Conservation (phyloP, 2,113 vertebrate genomes). For the Symphodus melops region DNA sequence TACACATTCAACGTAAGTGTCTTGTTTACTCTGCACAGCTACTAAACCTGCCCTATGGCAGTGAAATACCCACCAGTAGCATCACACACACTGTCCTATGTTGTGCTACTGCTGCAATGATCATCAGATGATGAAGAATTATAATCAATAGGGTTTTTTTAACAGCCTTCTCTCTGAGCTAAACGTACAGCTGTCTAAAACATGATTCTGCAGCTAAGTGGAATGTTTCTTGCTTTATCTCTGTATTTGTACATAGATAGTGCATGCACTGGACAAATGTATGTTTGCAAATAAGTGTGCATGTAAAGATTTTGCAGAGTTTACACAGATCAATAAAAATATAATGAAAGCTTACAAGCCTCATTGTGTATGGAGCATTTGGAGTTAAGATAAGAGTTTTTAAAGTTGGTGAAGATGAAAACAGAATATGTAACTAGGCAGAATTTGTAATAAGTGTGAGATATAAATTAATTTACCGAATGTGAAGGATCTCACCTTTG, state of each 20-base stretch:
- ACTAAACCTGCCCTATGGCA: conserved; percentile 37
- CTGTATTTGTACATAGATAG: conserved; percentile 82
- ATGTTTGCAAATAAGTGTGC: conserved; percentile 88
- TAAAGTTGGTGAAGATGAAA: neutral
- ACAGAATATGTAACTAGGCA: neutral
- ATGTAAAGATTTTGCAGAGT: conserved; percentile 89
- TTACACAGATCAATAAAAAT: conserved; percentile 84
- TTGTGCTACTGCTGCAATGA: conserved; percentile 31
- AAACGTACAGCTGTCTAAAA: conserved; percentile 45
- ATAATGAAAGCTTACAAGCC: conserved; percentile 31
- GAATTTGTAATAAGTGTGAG: no score
- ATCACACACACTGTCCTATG: conserved; percentile 20
- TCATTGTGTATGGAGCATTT: neutral
- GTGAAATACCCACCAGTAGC: conserved; percentile 44
- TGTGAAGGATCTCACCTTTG: neutral
- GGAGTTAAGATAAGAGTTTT: neutral
- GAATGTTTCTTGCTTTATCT: conserved; percentile 71
- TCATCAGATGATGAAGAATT: conserved; percentile 37
- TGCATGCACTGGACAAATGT: conserved; percentile 82
- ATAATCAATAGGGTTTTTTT: conserved; percentile 32
- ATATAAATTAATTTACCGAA: neutral
- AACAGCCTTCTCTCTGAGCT: conserved; percentile 53
- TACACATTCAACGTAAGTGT: conserved; percentile 33
- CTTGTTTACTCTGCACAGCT: conserved; percentile 53
- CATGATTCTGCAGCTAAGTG: conserved; percentile 71